Conservation (phyloP, 2,888 invertebrate genomes). For the Atrina japonica region DNA sequence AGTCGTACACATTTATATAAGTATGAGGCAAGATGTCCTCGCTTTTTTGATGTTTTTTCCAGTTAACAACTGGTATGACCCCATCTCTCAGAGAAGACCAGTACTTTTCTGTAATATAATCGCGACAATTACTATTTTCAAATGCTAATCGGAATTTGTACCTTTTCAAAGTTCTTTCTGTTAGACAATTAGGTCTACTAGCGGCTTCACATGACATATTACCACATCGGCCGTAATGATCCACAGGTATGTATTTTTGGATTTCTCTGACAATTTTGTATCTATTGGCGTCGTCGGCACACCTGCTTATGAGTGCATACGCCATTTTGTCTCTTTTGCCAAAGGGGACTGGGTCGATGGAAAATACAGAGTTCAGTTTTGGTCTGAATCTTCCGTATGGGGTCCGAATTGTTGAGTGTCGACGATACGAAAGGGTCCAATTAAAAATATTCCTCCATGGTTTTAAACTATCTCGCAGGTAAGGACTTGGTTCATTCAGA, state of each 20-base stretch:
- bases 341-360: no score
- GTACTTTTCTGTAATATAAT: conserved; percentile 71
- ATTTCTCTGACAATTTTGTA: conserved; percentile 48
- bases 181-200: conserved; percentile 20
- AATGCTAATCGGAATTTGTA: conserved; percentile 69
- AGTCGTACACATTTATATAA: conserved; percentile 59
- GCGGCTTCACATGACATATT: conserved; percentile 41
- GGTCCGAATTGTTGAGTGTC: no score
- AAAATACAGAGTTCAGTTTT: no score
- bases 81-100: conserved; percentile 57
- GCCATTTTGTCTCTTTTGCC: conserved; percentile 25
- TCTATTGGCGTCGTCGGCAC: conserved; percentile 49
- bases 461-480: no score
- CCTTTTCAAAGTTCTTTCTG: conserved; percentile 49
- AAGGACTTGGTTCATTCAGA: no score
- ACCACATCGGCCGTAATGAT: conserved; percentile 65
- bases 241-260: conserved; percentile 46
- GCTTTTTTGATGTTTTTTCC: conserved; percentile 47
- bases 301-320: conserved; percentile 45
- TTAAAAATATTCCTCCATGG: no score
- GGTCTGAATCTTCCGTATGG: no score
- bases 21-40: conserved; percentile 41
- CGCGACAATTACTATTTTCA: conserved; percentile 66
- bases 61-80: conserved; percentile 67
- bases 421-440: no score